These are phyloP conservation scores for Ferdinandea cuprea DNA, from an alignment of 2,888 invertebrate genomes.

Conservation along the genomic window DNA sequence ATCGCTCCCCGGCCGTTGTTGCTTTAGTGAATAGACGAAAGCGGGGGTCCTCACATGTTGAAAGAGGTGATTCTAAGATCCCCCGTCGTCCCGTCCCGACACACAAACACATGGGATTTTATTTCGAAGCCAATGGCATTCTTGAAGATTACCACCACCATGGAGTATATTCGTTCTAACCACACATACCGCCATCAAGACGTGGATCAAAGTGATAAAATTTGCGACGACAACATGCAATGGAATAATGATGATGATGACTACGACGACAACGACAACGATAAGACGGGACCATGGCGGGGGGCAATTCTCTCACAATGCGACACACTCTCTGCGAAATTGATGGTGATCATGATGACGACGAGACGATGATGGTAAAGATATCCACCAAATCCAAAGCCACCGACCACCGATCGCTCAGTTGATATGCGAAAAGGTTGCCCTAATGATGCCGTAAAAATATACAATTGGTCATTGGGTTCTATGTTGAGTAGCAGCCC, in stretches of 20 bases:
- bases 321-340: slow-evolving; percentile 56
- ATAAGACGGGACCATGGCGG: slow-evolving; percentile 32
- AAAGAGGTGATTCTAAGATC: slow-evolving; percentile 55
- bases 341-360: slow-evolving; percentile 74
- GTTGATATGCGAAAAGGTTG: slow-evolving; percentile 64
- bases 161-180: neutral
- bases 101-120: slow-evolving; percentile 5
- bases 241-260: slow-evolving; percentile 71
- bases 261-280: no score
- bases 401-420: slow-evolving; percentile 55
- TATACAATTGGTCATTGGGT: slow-evolving; percentile 68
- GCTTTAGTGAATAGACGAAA: slow-evolving; percentile 17
- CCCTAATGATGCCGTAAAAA: slow-evolving; percentile 74
- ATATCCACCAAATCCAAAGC: slow-evolving; percentile 70
- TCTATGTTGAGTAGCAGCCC: slow-evolving; percentile 36
- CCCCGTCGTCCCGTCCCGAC: no score
- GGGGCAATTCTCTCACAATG: slow-evolving; percentile 40
- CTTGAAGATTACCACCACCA: slow-evolving; percentile 43
- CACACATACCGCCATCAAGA: slow-evolving; percentile 46
- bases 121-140: slow-evolving; percentile 46
- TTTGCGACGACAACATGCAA: slow-evolving; percentile 72
- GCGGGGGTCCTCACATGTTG: slow-evolving; percentile 51
- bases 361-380: slow-evolving; percentile 64
- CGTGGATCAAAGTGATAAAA: slow-evolving; percentile 74
- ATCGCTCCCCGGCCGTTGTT: slow-evolving; percentile 55